These are phyloP conservation scores for Oeneis ivallda DNA, from an alignment of 2,888 invertebrate species.

Conservation along the genomic window DNA sequence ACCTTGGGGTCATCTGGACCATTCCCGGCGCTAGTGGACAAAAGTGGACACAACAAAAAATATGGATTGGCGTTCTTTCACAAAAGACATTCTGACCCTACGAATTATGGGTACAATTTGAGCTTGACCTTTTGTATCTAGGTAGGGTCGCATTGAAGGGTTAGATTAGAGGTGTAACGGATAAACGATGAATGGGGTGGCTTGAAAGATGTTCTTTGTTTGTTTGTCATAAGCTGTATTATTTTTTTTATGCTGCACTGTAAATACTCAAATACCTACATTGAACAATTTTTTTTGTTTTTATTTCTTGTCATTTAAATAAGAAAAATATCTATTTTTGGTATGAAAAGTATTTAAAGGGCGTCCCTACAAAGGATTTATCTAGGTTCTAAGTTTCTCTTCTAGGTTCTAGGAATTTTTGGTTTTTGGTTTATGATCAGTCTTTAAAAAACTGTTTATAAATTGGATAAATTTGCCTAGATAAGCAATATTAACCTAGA, in stretches of 20 bases:
- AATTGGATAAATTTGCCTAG: too few species aligned
- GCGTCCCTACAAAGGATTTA: background rate
- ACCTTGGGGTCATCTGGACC: constrained; percentile 75
- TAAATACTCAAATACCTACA: constrained; percentile 4
- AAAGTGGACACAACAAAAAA: constrained; percentile 62
- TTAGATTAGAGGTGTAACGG: constrained; percentile 68
- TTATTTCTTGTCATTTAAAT: background rate
- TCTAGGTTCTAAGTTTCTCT: too few species aligned
- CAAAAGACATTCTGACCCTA: constrained; percentile 63
- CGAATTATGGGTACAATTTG: constrained; percentile 52
- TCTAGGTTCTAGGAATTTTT: too few species aligned
- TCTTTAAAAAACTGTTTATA: too few species aligned
- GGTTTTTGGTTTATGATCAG: too few species aligned
- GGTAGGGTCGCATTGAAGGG: constrained; percentile 50
- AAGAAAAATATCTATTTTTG: background rate
- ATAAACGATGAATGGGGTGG: constrained; percentile 39
- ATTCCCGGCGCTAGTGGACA: constrained; percentile 63
- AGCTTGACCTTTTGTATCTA: constrained; percentile 57
- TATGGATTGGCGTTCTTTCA: constrained; percentile 62
- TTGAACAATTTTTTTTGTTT: background rate
- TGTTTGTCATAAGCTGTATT: constrained; percentile 37
- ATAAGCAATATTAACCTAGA: too few species aligned
- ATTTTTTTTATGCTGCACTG: constrained; percentile 22
- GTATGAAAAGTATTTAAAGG: background rate
- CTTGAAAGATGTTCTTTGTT: constrained; percentile 30